Conservation (phyloP, 1,140 invertebrate genomes). For the Drosophila repletoides region DNA sequence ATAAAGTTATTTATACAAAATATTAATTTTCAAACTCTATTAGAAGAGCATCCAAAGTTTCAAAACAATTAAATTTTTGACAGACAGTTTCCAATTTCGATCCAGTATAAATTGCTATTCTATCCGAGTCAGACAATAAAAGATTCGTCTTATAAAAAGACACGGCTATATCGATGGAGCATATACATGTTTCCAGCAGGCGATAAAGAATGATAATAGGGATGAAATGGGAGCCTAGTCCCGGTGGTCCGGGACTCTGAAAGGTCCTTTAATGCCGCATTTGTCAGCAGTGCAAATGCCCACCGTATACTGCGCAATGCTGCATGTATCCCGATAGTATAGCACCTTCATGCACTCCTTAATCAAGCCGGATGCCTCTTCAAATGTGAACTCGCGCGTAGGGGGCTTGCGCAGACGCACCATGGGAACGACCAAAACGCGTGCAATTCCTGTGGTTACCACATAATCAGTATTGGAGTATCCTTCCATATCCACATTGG, state of each 20-base stretch:
- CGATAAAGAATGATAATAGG: too few relatives aligned
- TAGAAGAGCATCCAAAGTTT: too few relatives aligned
- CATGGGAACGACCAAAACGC: conserved; percentile 93
- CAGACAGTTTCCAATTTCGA: too few relatives aligned
- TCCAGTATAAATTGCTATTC: too few relatives aligned
- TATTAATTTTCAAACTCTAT: too few relatives aligned
- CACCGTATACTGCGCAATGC: conserved; percentile 90
- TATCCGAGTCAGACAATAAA: too few relatives aligned
- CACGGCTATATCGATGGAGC: too few relatives aligned
- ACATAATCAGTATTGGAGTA: conserved; percentile 92
- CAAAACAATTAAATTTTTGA: too few relatives aligned
- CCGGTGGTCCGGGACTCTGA: conserved; percentile 88
- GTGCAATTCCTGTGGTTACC: conserved; percentile 94
- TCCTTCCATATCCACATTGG: conserved; percentile 95
- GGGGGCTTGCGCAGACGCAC: conserved; percentile 90
- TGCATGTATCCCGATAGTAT: conserved; percentile 95
- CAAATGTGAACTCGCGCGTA: conserved; percentile 83
- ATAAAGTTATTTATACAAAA: too few relatives aligned
- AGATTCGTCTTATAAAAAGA: too few relatives aligned
- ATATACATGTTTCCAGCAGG: too few relatives aligned
- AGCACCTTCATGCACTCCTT: conserved; percentile 93
- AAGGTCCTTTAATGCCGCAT: conserved; percentile 86
- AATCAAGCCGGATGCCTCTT: conserved; percentile 89
- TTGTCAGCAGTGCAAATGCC: conserved; percentile 87
- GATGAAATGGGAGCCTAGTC: conserved; percentile 50